phyloP scores from a whole-genome alignment of 2,113 vertebrate species.

The Gila orcuttii region DNA sequence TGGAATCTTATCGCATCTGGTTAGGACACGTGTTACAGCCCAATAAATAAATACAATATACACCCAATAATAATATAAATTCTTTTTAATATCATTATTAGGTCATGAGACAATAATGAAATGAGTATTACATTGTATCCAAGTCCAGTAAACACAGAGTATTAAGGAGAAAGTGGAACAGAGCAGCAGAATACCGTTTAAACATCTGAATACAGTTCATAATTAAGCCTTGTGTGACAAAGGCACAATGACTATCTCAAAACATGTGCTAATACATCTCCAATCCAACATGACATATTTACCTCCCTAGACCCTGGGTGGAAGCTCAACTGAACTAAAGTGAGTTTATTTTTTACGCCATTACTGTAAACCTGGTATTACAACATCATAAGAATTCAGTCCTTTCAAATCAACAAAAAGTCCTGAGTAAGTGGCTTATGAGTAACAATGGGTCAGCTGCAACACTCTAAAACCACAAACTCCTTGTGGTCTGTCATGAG shows the following conservation, averaged over 20 bases:
- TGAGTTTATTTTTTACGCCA: neutral
- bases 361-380: constrained; percentile 48
- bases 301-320: neutral
- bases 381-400: constrained; percentile 24
- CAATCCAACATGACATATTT: constrained; percentile 22
- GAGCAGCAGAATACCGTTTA: constrained; percentile 44
- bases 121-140: constrained; percentile 39
- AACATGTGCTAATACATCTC: constrained; percentile 19
- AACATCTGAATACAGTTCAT: constrained; percentile 39
- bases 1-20: too few species aligned
- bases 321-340: constrained; percentile 31
- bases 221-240: neutral
- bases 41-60: neutral
- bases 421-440: constrained; percentile 11
- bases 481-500: constrained; percentile 18
- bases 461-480: constrained; percentile 10
- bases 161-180: constrained; percentile 44
- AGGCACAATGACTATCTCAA: constrained; percentile 41
- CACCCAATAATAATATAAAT: constrained; percentile 32
- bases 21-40: neutral
- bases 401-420: constrained; percentile 39
- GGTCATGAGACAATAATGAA: constrained; percentile 32
- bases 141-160: constrained; percentile 47
- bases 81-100: constrained; percentile 45
- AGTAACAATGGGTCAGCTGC: neutral